Evolutionary conservation across 2,888 invertebrate genomes (phyloP).

Genomic region (Caprella mutica): DNA sequence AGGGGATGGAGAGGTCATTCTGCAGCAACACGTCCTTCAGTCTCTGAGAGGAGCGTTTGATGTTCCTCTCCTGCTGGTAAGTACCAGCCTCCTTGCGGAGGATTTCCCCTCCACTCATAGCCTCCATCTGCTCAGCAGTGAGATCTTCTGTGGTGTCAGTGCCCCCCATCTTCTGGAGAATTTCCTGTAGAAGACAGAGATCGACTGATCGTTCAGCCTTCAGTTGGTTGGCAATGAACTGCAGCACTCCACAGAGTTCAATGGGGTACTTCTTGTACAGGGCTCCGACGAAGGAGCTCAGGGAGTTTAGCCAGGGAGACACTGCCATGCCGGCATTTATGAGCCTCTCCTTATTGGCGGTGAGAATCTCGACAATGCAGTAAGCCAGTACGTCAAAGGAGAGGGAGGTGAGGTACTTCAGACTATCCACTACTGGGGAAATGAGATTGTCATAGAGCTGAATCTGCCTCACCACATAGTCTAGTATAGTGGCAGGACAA

Average conservation of each 20-base stretch:
- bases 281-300: conserved; percentile 89
- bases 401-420: conserved; percentile 87
- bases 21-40: conserved; percentile 90
- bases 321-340: conserved; percentile 84
- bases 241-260: conserved; percentile 85
- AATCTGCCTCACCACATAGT: conserved; percentile 78
- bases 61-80: conserved; percentile 92
- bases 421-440: conserved; percentile 89
- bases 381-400: conserved; percentile 94
- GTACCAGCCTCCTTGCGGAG: conserved; percentile 86
- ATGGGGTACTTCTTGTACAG: conserved; percentile 95
- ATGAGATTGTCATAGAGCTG: conserved; percentile 91
- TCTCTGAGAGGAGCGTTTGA: conserved; percentile 84
- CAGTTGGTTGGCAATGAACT: conserved; percentile 93
- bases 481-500: conserved; percentile 88
- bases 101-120: conserved; percentile 92
- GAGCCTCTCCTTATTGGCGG: conserved; percentile 57
- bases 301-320: conserved; percentile 84
- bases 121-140: conserved; percentile 89
- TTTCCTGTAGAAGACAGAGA: conserved; percentile 39
- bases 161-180: conserved; percentile 98
- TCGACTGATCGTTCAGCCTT: conserved; percentile 70
- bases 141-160: conserved; percentile 94
- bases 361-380: conserved; percentile 85
- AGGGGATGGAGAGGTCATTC: conserved; percentile 80